Conservation (phyloP, 2,797 vertebrate genomes). For the Synaphobranchus kaupii region DNA sequence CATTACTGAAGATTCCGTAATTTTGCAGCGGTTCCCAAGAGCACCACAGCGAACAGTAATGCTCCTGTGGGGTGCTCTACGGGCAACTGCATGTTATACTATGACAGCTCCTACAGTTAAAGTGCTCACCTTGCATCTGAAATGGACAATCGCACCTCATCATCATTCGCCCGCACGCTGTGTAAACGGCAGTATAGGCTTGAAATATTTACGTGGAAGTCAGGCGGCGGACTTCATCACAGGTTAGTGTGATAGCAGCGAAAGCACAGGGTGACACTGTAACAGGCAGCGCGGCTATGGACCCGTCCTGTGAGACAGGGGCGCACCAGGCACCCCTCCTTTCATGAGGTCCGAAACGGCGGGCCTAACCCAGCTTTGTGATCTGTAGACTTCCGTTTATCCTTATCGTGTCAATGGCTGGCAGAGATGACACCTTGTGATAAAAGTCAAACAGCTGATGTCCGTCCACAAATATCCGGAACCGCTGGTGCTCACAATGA, state of each 20-base stretch:
- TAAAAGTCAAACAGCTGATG: slow-evolving; percentile 99
- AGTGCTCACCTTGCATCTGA: not conserved
- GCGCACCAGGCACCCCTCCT: slow-evolving; percentile 60
- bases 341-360: slow-evolving; percentile 31
- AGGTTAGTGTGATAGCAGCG: not conserved
- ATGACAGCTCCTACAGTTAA: slow-evolving; percentile 41
- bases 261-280: slow-evolving; percentile 1
- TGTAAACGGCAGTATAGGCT: not conserved
- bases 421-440: slow-evolving; percentile 93
- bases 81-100: slow-evolving; percentile 43
- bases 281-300: slow-evolving; percentile 31
- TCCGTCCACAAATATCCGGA: slow-evolving; percentile 98
- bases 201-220: not conserved
- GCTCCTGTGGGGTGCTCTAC: slow-evolving; percentile 26
- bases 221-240: slow-evolving; percentile 32
- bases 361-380: slow-evolving; percentile 90
- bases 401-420: slow-evolving; percentile 92
- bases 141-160: slow-evolving; percentile 47
- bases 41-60: slow-evolving; percentile 23
- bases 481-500: slow-evolving; percentile 96
- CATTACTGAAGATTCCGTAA: slow-evolving; percentile 18
- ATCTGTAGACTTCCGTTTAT: slow-evolving; percentile 96
- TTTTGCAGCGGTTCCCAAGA: slow-evolving; percentile 17
- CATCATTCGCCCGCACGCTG: slow-evolving; percentile 47
- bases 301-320: slow-evolving; percentile 49